Percentiles rank a stretch among this genome's conserved stretches.
phyloP scores from a whole-genome alignment of 2,797 vertebrate genomes.

The Sebastes itinus region DNA sequence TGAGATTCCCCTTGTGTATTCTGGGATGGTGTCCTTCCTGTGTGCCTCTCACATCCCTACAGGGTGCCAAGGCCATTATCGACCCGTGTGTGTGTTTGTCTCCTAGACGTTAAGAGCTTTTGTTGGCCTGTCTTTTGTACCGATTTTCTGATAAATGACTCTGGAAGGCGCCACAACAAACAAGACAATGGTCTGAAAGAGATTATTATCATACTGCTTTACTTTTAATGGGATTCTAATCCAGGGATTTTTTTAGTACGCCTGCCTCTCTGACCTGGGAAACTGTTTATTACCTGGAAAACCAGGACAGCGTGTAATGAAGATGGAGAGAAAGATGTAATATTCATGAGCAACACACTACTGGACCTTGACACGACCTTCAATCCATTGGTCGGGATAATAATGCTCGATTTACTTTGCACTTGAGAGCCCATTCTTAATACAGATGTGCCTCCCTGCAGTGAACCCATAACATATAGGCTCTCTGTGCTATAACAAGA shows the following conservation, averaged over 20 bases:
- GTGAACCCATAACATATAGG: neutral
- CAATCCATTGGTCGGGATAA: slow-evolving; percentile 24
- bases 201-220: slow-evolving; percentile 3
- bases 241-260: slow-evolving; percentile 1
- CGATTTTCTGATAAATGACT: slow-evolving; percentile 16
- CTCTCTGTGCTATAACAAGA: neutral
- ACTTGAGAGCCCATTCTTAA: slow-evolving; percentile 14
- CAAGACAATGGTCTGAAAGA: neutral
- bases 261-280: neutral
- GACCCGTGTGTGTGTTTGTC: neutral
- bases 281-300: slow-evolving; percentile 39
- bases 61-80: slow-evolving; percentile 8
- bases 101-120: neutral
- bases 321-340: slow-evolving; percentile 21
- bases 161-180: neutral
- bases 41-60: slow-evolving; percentile 5
- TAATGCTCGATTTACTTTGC: slow-evolving; percentile 21
- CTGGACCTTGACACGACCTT: slow-evolving; percentile 63
- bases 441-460: slow-evolving; percentile 5
- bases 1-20: slow-evolving; percentile 44
- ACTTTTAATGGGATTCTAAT: slow-evolving; percentile 11
- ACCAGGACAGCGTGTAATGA: slow-evolving; percentile 39
- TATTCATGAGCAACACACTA: slow-evolving; percentile 53
- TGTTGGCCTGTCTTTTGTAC: neutral
- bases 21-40: slow-evolving; percentile 14